Evolutionary conservation across 2,113 vertebrate species (phyloP).

Genomic region (Dicrurus megarhynchus): DNA sequence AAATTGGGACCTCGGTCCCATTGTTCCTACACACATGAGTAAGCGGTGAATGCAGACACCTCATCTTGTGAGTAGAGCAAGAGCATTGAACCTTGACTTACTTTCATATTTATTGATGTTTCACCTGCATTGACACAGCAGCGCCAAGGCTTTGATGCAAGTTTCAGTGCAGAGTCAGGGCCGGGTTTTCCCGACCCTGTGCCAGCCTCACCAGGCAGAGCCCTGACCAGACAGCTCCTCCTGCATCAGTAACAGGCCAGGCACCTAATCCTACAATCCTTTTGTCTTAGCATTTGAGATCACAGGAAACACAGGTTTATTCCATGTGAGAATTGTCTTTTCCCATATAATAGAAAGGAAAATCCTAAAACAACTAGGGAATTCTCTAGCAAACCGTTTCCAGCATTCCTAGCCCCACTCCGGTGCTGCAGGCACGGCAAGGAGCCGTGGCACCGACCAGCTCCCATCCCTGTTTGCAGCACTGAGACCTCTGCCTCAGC

Average conservation of each 20-base stretch:
- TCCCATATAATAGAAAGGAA: background rate
- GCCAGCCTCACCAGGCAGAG: background rate
- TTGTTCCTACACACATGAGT: background rate
- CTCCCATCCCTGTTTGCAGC: background rate
- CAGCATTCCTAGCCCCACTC: background rate
- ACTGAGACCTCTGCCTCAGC: constrained; percentile 27
- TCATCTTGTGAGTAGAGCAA: background rate
- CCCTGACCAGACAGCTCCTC: background rate
- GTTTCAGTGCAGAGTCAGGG: background rate
- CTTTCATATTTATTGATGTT: background rate
- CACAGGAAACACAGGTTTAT: background rate
- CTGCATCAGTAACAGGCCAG: background rate
- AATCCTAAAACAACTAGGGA: background rate
- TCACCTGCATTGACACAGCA: background rate
- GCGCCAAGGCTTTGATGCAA: background rate
- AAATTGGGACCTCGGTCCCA: background rate
- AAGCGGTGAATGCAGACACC: background rate
- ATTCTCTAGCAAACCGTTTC: background rate
- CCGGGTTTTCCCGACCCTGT: background rate
- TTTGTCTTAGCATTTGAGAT: background rate
- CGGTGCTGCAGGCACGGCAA: background rate
- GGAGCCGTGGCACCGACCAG: background rate
- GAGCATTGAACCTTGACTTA: background rate
- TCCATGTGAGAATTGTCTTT: background rate
- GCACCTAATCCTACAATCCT: constrained; percentile 10